Base-by-base conservation (phyloP, 2,888 invertebrate species). In the Ferrisia virgata region DNA sequence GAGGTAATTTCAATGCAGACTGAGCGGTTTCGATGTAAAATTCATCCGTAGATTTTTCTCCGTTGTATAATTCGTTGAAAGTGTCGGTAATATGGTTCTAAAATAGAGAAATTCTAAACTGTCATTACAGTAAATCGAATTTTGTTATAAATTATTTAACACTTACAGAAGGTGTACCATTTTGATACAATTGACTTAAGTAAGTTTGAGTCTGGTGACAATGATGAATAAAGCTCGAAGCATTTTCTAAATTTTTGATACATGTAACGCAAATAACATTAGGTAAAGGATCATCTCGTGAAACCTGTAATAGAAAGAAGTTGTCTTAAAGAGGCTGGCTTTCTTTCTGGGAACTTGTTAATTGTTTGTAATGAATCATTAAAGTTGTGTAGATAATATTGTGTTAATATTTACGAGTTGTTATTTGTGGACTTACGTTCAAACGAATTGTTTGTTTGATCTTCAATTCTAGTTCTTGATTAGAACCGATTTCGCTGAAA, bases 391-490 rank as follows among this genome's bases (percentile, higher is more conserved):
- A n/a, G n/a, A n/a, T n/a, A n/a, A n/a, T n/a, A n/a, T n/a, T n/a
- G n/a, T n/a, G n/a, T n/a, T n/a, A n/a, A n/a, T n/a, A n/a, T n/a
- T n/a, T n/a, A n/a, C n/a, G n/a, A n/a, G n/a, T n/a, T n/a, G n/a
- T n/a, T n/a, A n/a, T n/a, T n/a, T n/a, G n/a, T n/a, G n/a, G n/a
- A 83, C 83, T 43, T 31, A 83, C 83, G 13, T 15, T 76, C 8
- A 83, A 72, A 33, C 33, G 83, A n/a, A 83, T 28, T 15, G 76
- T 11, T 28, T 72, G 3, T 18, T 43, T 18, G 9, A 83, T 43
- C 18, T 83, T 69, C 1, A 28, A 15, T 18, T 28, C 28, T 0
- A 76, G 28, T 28, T 83, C 31, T 33, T 83, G 47, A 8, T 43
- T 25, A 2, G 22, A n/a, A 5, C 72, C 28, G 47, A 31, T 15